Conservation (phyloP, 2,113 vertebrate genomes). For the Pteruthius melanotis region DNA sequence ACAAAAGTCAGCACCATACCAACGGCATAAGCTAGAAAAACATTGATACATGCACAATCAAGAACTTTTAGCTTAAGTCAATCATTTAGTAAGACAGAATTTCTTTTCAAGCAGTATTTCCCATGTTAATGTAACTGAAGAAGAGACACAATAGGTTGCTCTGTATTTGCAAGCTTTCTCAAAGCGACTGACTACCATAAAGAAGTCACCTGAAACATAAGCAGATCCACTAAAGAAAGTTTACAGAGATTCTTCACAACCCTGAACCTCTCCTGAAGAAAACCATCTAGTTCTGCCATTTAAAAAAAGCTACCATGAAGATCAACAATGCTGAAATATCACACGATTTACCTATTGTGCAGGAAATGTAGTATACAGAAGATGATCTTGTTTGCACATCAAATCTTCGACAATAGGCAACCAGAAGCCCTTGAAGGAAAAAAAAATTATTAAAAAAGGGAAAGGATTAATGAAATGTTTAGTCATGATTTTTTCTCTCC, state of each 20-base stretch:
- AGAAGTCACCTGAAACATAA: not conserved
- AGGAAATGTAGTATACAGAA: constrained; percentile 86
- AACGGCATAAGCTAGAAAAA: constrained; percentile 81
- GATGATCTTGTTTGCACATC: constrained; percentile 85
- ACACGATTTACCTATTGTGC: constrained; percentile 80
- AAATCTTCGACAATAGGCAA: constrained; percentile 95
- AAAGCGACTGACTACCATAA: not conserved
- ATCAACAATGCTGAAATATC: not conserved
- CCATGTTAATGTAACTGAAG: not conserved
- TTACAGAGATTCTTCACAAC: not conserved
- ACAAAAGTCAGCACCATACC: constrained; percentile 90
- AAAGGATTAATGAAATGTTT: not conserved
- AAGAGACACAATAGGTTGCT: not conserved
- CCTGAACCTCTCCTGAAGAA: not conserved
- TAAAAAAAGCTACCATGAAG: not conserved
- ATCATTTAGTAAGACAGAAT: not conserved
- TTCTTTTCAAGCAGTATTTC: not conserved
- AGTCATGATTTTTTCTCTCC: not conserved
- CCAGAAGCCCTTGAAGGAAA: constrained; percentile 82
- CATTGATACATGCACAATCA: not conserved
- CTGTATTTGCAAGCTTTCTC: not conserved
- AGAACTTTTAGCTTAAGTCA: not conserved
- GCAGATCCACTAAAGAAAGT: not conserved
- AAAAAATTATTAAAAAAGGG: not conserved
- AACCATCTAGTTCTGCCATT: not conserved